A percentile compares a stretch with the other conserved stretches of the same genome.
Evolutionary conservation across 2,113 vertebrate genomes (phyloP).

Genomic region (Pan troglodytes): NHGRI_mPanTro3-v2.1_pri NC_072403.2:21362501-21363000

Average conservation of each 20-base stretch:
- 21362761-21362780: slow-evolving; percentile 74
- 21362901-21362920: slow-evolving; percentile 74
- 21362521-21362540: slow-evolving; percentile 70
- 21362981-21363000: slow-evolving; percentile 71
- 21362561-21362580: slow-evolving; percentile 9
- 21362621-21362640: slow-evolving; percentile 64
- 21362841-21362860: slow-evolving; percentile 71
- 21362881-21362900: slow-evolving; percentile 74
- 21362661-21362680: slow-evolving; percentile 76
- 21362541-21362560: slow-evolving; percentile 22
- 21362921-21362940: slow-evolving; percentile 73
- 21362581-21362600: slow-evolving; percentile 53
- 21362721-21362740: slow-evolving; percentile 71
- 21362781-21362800: slow-evolving; percentile 74
- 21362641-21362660: slow-evolving; percentile 66
- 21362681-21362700: slow-evolving; percentile 66
- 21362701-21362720: slow-evolving; percentile 34
- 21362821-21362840: slow-evolving; percentile 64
- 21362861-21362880: slow-evolving; percentile 67
- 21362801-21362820: slow-evolving; percentile 58
- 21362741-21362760: slow-evolving; percentile 68
- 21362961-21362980: slow-evolving; percentile 74
- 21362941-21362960: slow-evolving; percentile 67
- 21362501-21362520: slow-evolving; percentile 34
- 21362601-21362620: neutral